Conservation (phyloP, 64 coral and sea anemone genomes). For the Actinia equina region DNA sequence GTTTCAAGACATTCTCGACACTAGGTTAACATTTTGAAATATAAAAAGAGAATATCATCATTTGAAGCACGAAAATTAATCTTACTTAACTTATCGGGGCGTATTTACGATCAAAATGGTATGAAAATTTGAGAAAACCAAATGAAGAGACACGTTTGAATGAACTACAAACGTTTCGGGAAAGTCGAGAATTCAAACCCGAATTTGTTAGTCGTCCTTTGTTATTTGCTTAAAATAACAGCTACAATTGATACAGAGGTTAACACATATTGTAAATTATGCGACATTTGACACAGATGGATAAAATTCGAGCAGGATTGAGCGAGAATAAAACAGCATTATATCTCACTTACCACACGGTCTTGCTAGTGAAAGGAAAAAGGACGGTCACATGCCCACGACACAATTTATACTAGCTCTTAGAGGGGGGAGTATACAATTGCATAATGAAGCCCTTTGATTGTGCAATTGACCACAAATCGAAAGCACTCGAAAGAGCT, state of each 20-base stretch:
- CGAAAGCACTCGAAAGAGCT: background rate
- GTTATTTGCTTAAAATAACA: background rate
- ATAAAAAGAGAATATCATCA: background rate
- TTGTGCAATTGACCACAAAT: background rate
- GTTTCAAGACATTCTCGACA: background rate
- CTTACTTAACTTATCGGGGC: no score
- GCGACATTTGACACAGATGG: background rate
- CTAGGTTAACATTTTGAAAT: background rate
- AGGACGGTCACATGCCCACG: slow-evolving; percentile 13
- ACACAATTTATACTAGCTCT: background rate
- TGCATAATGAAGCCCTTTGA: background rate
- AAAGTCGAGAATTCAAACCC: background rate
- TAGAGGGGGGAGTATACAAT: slow-evolving; percentile 1
- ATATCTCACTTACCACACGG: background rate
- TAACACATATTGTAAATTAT: background rate
- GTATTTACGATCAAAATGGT: no score
- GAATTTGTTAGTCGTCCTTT: background rate
- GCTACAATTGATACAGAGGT: background rate
- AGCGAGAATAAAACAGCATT: background rate
- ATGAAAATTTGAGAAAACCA: no score
- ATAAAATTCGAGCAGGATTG: background rate
- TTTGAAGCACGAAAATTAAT: background rate
- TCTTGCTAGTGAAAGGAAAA: slow-evolving; percentile 14
- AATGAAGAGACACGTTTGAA: slow-evolving; percentile 1
- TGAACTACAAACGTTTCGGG: background rate